Evolutionary conservation across 2,888 invertebrate genomes (phyloP).

Genomic region (Blastobasis adustella): DNA sequence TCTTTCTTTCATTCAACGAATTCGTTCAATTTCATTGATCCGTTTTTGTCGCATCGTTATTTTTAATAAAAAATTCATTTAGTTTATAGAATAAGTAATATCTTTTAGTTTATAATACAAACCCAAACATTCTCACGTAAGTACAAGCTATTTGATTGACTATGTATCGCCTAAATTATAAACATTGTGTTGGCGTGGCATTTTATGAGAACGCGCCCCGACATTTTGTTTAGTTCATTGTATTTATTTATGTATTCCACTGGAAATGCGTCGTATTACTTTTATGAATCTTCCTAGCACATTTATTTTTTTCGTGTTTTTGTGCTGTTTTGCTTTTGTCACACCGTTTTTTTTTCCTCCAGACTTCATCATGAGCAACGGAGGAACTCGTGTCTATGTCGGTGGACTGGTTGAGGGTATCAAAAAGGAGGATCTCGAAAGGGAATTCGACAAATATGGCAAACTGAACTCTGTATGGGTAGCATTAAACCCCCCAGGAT

Average conservation of each 20-base stretch:
- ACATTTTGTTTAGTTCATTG: conserved; percentile 70
- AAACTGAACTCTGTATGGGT: conserved; percentile 95
- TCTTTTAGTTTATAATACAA: conserved; percentile 36
- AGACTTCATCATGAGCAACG: conserved; percentile 47
- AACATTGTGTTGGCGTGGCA: conserved; percentile 55
- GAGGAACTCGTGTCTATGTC: conserved; percentile 89
- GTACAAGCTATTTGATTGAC: conserved; percentile 28
- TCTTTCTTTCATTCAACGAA: conserved; percentile 25
- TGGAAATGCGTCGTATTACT: conserved; percentile 7
- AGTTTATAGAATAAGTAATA: conserved; percentile 37
- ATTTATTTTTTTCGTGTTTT: conserved; percentile 2
- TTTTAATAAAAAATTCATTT: conserved; percentile 39
- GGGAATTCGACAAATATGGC: conserved; percentile 93
- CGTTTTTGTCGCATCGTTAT: conserved; percentile 37
- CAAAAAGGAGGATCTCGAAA: conserved; percentile 93
- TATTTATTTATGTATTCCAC: conserved; percentile 50
- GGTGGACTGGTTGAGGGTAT: conserved; percentile 91
- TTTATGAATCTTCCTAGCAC: neutral
- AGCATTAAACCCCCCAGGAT: conserved; percentile 95
- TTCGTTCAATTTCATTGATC: conserved; percentile 41
- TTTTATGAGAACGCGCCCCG: conserved; percentile 43
- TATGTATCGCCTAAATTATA: neutral
- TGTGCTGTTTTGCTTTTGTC: neutral
- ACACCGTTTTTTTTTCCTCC: neutral
- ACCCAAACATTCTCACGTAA: conserved; percentile 48